Conservation (phyloP, 2,113 vertebrate genomes). For the Cisticola juncidis region DNA sequence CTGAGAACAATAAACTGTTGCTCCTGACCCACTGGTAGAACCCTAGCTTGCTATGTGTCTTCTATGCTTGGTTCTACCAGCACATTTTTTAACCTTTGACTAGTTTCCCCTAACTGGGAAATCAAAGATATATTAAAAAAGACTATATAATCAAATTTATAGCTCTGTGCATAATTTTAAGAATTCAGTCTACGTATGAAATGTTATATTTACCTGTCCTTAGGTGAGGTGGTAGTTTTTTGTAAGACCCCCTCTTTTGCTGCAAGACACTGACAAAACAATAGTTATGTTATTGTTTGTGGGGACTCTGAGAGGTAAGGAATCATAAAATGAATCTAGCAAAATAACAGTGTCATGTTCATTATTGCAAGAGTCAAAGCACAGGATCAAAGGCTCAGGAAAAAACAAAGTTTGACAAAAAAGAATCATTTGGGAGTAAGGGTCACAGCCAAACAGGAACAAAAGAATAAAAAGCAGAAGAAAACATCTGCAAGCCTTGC, state of each 20-base stretch:
- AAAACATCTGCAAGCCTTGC: slow-evolving; percentile 50
- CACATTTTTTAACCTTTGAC: neutral
- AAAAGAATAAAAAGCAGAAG: slow-evolving; percentile 56
- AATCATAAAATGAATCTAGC: neutral
- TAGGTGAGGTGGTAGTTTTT: neutral
- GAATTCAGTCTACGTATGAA: neutral
- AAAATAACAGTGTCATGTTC: slow-evolving; percentile 7
- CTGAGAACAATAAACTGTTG: neutral
- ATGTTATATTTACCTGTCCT: neutral
- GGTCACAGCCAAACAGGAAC: slow-evolving; percentile 53
- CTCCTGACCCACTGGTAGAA: neutral
- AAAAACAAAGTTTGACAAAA: slow-evolving; percentile 60
- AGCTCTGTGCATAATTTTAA: neutral
- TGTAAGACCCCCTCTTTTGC: neutral
- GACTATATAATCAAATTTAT: neutral
- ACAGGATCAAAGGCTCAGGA: slow-evolving; percentile 38
- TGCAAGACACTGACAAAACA: neutral
- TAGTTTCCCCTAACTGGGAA: neutral
- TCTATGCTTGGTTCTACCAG: neutral
- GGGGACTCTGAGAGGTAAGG: neutral
- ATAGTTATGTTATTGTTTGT: neutral
- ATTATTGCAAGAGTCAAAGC: slow-evolving; percentile 37
- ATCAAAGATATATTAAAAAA: neutral
- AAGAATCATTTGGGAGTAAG: slow-evolving; percentile 30
- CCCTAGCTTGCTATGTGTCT: neutral